Evolutionary conservation across 2,797 vertebrate species (phyloP).

Genomic region (Labeo calbasu): DNA sequence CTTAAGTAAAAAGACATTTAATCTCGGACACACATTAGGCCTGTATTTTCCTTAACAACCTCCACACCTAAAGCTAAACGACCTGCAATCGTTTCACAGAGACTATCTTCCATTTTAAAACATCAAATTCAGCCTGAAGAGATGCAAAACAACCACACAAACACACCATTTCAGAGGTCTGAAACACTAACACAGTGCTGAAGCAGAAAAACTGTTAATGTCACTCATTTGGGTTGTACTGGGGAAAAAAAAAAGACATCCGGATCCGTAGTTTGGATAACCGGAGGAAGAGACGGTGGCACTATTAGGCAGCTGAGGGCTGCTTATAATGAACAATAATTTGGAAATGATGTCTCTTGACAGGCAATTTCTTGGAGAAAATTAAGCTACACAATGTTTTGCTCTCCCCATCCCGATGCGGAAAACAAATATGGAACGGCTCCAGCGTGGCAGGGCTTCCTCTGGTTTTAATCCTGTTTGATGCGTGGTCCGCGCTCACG

Average conservation of each 20-base stretch:
- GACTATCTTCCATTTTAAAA: neutral
- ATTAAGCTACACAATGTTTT: conserved; percentile 50
- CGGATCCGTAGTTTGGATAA: neutral
- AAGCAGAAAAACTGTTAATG: neutral
- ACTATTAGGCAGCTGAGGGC: neutral
- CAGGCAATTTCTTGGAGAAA: conserved; percentile 53
- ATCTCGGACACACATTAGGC: neutral
- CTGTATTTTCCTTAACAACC: neutral
- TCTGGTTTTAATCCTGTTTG: conserved; percentile 59
- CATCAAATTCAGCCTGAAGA: neutral
- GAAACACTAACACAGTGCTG: neutral
- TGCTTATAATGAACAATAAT: conserved; percentile 47
- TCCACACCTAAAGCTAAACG: neutral
- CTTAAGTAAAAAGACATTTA: neutral
- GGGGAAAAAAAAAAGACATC: neutral
- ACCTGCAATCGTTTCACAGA: neutral
- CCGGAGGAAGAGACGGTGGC: neutral
- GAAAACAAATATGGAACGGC: conserved; percentile 59
- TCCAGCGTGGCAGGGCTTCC: conserved; percentile 54
- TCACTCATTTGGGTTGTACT: neutral
- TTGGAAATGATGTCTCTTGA: conserved; percentile 51
- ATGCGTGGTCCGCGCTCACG: conserved; percentile 50
- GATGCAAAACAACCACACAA: neutral
- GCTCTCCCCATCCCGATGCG: conserved; percentile 13
- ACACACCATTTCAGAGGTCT: neutral